Evolutionary conservation across 2,113 vertebrate species (phyloP).

Genomic region (Pyxicephalus adspersus): DNA sequence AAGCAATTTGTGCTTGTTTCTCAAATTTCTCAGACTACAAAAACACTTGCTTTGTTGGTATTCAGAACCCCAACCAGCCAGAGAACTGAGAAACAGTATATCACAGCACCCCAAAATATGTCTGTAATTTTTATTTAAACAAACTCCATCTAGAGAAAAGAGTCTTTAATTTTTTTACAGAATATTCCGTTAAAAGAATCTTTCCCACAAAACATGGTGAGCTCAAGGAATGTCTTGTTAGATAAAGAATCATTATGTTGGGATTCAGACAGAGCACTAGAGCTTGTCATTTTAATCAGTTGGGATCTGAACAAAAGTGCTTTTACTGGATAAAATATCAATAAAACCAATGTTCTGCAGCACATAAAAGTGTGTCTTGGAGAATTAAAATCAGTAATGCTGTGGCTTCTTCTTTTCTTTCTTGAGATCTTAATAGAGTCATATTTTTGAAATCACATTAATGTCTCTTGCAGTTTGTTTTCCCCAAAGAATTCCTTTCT

Average conservation of each 20-base stretch:
- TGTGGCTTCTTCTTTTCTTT: conserved; percentile 30
- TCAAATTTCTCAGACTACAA: too few relatives aligned
- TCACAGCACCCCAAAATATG: too few relatives aligned
- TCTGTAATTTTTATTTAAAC: too few relatives aligned
- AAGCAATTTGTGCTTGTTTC: too few relatives aligned
- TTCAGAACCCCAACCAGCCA: too few relatives aligned
- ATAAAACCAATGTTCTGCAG: conserved; percentile 57
- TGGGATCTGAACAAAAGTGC: conserved; percentile 53
- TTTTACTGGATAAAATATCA: conserved; percentile 56
- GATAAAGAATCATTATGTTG: conserved; percentile 52
- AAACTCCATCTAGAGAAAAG: too few relatives aligned
- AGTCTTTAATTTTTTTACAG: not conserved
- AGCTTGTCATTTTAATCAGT: conserved; percentile 54
- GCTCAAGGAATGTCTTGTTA: conserved; percentile 38
- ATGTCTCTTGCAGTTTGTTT: conserved; percentile 40
- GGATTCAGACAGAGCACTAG: conserved; percentile 45
- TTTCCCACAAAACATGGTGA: conserved; percentile 24
- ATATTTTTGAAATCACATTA: conserved; percentile 33
- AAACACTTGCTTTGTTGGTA: too few relatives aligned
- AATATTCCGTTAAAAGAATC: conserved; percentile 2
- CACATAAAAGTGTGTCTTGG: conserved; percentile 56
- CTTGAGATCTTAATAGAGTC: conserved; percentile 47
- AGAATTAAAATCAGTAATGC: conserved; percentile 55
- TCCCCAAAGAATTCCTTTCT: conserved; percentile 1
- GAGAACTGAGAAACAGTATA: too few relatives aligned